These are phyloP conservation scores for Heliconius charithonia DNA, from an alignment of 2,888 invertebrate species.

Conservation along the genomic window DNA sequence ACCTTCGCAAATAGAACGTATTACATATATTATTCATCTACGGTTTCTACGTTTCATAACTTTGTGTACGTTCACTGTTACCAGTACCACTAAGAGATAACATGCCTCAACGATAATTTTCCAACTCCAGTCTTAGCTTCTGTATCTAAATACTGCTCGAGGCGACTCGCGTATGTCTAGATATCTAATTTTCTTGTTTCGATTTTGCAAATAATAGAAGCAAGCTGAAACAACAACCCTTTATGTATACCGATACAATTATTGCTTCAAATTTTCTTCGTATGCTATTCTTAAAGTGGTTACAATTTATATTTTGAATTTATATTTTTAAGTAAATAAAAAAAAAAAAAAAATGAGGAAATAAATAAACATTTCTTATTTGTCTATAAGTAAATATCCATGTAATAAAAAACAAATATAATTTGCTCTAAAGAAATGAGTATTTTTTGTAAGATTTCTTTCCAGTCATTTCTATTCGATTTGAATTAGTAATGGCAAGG, in stretches of 20 bases:
- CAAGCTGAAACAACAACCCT: conserved; percentile 18
- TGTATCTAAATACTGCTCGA: conserved; percentile 31
- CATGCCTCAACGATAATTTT: conserved; percentile 35
- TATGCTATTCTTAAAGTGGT: background rate
- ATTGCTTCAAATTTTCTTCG: conserved; percentile 4
- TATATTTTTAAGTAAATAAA: background rate
- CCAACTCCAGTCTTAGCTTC: conserved; percentile 35
- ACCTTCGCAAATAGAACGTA: conserved; percentile 8
- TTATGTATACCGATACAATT: conserved; percentile 21
- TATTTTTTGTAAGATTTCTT: too few species aligned
- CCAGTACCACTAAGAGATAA: conserved; percentile 32
- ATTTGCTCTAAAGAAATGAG: too few species aligned
- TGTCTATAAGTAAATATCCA: too few species aligned
- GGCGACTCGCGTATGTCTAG: conserved; percentile 29
- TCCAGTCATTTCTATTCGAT: background rate
- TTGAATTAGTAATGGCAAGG: conserved; percentile 18
- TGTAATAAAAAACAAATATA: too few species aligned
- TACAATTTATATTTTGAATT: conserved; percentile 1
- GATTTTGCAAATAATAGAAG: conserved; percentile 30
- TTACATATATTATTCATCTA: conserved; percentile 31
- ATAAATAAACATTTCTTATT: too few species aligned
- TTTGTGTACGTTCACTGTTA: conserved; percentile 33
- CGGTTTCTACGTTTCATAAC: conserved; percentile 27
- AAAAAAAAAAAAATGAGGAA: background rate
- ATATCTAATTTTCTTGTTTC: conserved; percentile 34